Base-by-base conservation (phyloP, 2,113 vertebrate genomes). In the Aphyosemion australe region DNA sequence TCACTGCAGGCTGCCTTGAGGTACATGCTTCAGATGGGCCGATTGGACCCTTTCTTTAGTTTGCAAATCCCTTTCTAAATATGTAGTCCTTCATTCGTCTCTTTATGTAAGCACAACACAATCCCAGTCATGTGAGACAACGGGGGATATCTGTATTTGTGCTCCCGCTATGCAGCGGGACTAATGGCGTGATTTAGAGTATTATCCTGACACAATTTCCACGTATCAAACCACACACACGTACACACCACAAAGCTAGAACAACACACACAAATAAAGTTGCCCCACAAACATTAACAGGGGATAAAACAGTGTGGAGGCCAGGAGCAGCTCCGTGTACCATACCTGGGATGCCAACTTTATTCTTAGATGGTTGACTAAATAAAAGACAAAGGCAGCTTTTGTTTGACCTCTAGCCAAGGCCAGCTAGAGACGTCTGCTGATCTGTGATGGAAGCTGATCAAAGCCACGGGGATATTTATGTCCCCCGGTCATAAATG, bases 1-100 rank as follows among this genome's bases (percentile, higher is more conserved):
- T 90, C 85, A 52, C 56, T 74, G 69, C 84, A 88, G 43, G 83
- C 88, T 50, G 87, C 87, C 75, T 90, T 90, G 46, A 90, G 80
- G 76, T 87, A 84, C 89, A 90, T 88, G 76, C 69, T 74, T 65
- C 60, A 51, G 46, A 52, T 58, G 48, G 54, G 65, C 54, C 18
- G 43, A 67, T 7, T 48, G 61, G 45, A 58, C 54, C 20, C 59
- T 72, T 69, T 84, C 60, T 69, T 70, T 77, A 75, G 73, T 54
- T 80, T 21, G 57, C 82, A 70, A 68, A 74, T 78, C 78, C 61
- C 69, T 73, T 54, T 69, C 72, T 72, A 78, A 83, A 79, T 80
- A 79, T 79, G 76, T 79, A 75, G 79, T 72, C 57, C 12, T 67
- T 61, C 41, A 62, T 65, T 70, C 59, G 53, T 70, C 61, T 65